phyloP scores from a whole-genome alignment of 2,888 invertebrate genomes.

The Selenia dentaria region DNA sequence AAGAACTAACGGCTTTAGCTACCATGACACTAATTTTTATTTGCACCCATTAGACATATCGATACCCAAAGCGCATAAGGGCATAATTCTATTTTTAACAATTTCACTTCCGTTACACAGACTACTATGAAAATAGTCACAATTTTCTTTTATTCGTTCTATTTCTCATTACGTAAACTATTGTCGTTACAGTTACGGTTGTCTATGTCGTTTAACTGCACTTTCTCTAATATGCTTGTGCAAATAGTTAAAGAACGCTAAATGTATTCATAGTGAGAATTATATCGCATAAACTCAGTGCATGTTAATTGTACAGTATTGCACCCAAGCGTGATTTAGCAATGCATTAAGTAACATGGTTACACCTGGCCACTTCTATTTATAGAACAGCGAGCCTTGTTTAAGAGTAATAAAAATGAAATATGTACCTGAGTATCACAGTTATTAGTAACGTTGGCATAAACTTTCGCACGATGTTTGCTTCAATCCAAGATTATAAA shows the following conservation, averaged over 20 bases:
- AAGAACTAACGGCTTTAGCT: too few relatives aligned
- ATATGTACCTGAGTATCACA: slow-evolving; percentile 23
- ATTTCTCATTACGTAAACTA: slow-evolving; percentile 1
- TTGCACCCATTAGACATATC: too few relatives aligned
- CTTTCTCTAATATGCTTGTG: slow-evolving; percentile 15
- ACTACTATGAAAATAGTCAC: background rate
- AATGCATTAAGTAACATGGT: slow-evolving; percentile 49
- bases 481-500: slow-evolving; percentile 34
- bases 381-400: slow-evolving; percentile 39
- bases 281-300: slow-evolving; percentile 12
- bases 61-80: slow-evolving; percentile 1
- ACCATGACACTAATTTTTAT: too few relatives aligned
- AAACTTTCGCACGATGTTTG: slow-evolving; percentile 25
- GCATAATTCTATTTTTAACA: slow-evolving; percentile 3
- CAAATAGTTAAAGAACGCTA: slow-evolving; percentile 1
- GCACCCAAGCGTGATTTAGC: slow-evolving; percentile 44
- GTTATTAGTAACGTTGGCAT: slow-evolving; percentile 18
- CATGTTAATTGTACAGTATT: slow-evolving; percentile 22
- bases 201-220: slow-evolving; percentile 2
- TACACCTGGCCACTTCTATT: slow-evolving; percentile 59
- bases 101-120: background rate
- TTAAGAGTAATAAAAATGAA: slow-evolving; percentile 27
- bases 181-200: slow-evolving; percentile 1
- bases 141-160: background rate
- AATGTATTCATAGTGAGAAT: slow-evolving; percentile 13